Conservation (phyloP, 1,140 invertebrate genomes). For the Drosophila triauraria region DNA sequence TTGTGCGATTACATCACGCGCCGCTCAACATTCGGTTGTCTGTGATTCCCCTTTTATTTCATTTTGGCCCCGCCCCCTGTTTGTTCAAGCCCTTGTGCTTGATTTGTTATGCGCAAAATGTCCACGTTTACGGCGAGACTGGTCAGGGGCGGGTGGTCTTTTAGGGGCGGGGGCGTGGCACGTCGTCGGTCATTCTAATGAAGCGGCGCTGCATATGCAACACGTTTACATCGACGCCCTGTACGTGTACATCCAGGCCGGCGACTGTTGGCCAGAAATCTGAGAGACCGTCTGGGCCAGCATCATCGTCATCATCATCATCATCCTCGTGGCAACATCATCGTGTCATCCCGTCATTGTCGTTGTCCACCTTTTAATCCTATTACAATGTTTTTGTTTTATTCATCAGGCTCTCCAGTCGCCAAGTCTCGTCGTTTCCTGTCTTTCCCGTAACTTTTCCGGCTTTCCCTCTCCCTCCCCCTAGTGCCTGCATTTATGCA, state of each 20-base stretch:
- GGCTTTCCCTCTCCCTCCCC: slow-evolving; percentile 3
- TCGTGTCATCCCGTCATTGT: slow-evolving; percentile 63
- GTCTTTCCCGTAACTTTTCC: slow-evolving; percentile 40
- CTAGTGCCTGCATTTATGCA: slow-evolving; percentile 66
- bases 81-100: slow-evolving; percentile 66
- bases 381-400: slow-evolving; percentile 82
- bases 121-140: slow-evolving; percentile 75
- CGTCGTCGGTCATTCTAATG: slow-evolving; percentile 79
- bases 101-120: slow-evolving; percentile 83
- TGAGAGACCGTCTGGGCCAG: slow-evolving; percentile 55
- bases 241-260: slow-evolving; percentile 31
- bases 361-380: slow-evolving; percentile 78
- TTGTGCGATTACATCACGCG: slow-evolving; percentile 78
- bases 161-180: slow-evolving; percentile 49
- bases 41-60: slow-evolving; percentile 69
- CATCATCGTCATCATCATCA: slow-evolving; percentile 10
- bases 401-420: slow-evolving; percentile 65
- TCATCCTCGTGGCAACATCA: slow-evolving; percentile 33
- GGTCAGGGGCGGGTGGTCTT: slow-evolving; percentile 30
- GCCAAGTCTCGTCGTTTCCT: slow-evolving; percentile 8
- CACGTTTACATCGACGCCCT: slow-evolving; percentile 70
- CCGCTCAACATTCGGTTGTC: slow-evolving; percentile 77
- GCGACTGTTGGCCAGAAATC: slow-evolving; percentile 55
- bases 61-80: slow-evolving; percentile 18
- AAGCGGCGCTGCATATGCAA: slow-evolving; percentile 80